Percentiles rank a stretch among this genome's conserved stretches.
These are phyloP conservation scores for Hanleya hanleyi DNA, from an alignment of 2,888 invertebrate species.

Conservation along the genomic window DNA sequence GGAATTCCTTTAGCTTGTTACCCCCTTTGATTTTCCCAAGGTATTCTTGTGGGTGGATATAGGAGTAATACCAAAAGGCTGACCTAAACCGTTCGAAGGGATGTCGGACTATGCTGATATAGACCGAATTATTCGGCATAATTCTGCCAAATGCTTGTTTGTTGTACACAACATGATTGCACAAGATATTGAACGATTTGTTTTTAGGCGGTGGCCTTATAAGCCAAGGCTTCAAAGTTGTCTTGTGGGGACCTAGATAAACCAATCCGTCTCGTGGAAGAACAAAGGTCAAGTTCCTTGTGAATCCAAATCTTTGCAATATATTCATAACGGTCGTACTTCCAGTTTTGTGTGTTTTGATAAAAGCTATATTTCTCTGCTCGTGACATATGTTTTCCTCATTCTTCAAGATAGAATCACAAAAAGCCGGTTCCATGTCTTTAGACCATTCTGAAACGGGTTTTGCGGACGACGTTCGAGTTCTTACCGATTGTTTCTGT, in stretches of 20 bases:
- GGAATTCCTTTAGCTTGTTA: slow-evolving; percentile 28
- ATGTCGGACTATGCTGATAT: slow-evolving; percentile 40
- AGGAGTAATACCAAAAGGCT: slow-evolving; percentile 33
- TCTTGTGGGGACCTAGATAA: slow-evolving; percentile 26
- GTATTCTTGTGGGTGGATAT: background rate
- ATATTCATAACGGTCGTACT: slow-evolving; percentile 1
- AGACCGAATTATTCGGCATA: slow-evolving; percentile 40
- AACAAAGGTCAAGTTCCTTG: background rate
- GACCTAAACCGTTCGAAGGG: slow-evolving; percentile 43
- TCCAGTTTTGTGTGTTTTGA: slow-evolving; percentile 4
- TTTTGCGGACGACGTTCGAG: too few relatives aligned
- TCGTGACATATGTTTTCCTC: background rate
- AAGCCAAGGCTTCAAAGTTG: background rate
- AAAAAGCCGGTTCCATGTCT: too few relatives aligned
- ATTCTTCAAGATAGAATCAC: too few relatives aligned
- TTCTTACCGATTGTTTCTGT: too few relatives aligned
- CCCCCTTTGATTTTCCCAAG: background rate
- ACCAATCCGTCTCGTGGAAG: slow-evolving; percentile 16
- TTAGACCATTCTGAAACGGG: too few relatives aligned
- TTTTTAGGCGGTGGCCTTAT: slow-evolving; percentile 4
- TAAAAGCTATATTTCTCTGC: background rate
- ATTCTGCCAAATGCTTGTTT: slow-evolving; percentile 28
- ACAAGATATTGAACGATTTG: slow-evolving; percentile 18
- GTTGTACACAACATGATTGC: slow-evolving; percentile 30
- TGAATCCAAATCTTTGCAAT: background rate